Conservation (phyloP, 2,888 invertebrate genomes). For the Liodrosophila aerea region DNA sequence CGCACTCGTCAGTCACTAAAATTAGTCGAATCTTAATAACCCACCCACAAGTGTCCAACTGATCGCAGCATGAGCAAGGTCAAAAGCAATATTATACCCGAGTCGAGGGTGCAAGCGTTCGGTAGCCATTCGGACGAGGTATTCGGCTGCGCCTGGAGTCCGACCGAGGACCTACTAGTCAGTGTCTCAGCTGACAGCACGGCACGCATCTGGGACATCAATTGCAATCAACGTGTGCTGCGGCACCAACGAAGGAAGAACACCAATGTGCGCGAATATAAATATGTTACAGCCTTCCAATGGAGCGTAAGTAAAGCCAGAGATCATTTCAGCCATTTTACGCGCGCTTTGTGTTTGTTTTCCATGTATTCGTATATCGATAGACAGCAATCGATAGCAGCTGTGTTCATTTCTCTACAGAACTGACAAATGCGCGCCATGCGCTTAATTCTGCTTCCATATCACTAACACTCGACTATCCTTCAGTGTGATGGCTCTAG, state of each 20-base stretch:
- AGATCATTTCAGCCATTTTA: not conserved
- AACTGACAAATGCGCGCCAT: too few relatives aligned
- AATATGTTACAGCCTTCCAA: slow-evolving; percentile 99
- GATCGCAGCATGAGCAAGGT: too few relatives aligned
- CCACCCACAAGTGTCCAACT: too few relatives aligned
- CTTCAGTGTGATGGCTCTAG: slow-evolving; percentile 96
- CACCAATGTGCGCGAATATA: slow-evolving; percentile 98
- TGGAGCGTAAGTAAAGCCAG: slow-evolving; percentile 92
- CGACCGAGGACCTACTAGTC: slow-evolving; percentile 97
- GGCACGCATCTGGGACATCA: slow-evolving; percentile 99
- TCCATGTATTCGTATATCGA: too few relatives aligned
- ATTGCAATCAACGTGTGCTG: slow-evolving; percentile 94
- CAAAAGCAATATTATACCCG: slow-evolving; percentile 96
- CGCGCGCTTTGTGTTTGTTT: too few relatives aligned
- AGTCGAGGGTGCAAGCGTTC: slow-evolving; percentile 96
- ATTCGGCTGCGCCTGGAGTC: slow-evolving; percentile 99
- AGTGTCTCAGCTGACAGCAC: slow-evolving; percentile 99
- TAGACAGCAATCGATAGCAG: too few relatives aligned
- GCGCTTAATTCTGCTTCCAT: too few relatives aligned
- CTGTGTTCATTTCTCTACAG: too few relatives aligned
- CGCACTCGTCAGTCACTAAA: too few relatives aligned
- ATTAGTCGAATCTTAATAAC: too few relatives aligned
- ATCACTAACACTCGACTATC: too few relatives aligned
- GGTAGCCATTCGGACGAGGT: slow-evolving; percentile 99
- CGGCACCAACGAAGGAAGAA: slow-evolving; percentile 98